These are phyloP conservation scores for Ectemnius continuus DNA, from an alignment of 2,888 invertebrate genomes.

Conservation along the genomic window DNA sequence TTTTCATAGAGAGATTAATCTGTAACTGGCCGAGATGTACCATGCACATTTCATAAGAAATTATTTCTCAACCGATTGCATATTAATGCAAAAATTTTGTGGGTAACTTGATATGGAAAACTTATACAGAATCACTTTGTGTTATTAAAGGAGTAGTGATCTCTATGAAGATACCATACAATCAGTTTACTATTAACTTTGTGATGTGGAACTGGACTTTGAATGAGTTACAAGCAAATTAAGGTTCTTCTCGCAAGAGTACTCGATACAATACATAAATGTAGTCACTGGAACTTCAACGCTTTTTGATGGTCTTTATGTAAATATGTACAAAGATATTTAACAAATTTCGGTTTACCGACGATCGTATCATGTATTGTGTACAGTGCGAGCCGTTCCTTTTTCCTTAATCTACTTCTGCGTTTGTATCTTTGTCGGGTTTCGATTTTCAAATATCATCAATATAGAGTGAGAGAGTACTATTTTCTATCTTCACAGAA, in stretches of 20 bases:
- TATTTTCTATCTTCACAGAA: conserved; percentile 79
- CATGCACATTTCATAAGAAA: background rate
- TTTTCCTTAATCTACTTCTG: conserved; percentile 70
- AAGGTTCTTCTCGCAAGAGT: conserved; percentile 41
- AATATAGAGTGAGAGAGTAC: conserved; percentile 78
- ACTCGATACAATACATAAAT: conserved; percentile 47
- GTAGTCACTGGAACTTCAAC: conserved; percentile 66
- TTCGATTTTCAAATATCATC: conserved; percentile 72
- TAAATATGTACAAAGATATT: conserved; percentile 73
- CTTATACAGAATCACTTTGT: too few relatives aligned
- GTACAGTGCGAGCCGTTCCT: conserved; percentile 66
- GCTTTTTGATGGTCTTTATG: conserved; percentile 63
- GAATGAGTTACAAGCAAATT: conserved; percentile 47
- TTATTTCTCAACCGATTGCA: background rate
- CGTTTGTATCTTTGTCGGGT: conserved; percentile 70
- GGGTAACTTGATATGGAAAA: too few relatives aligned
- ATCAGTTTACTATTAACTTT: conserved; percentile 32
- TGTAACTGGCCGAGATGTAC: background rate
- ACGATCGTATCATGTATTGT: conserved; percentile 65
- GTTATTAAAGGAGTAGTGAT: background rate
- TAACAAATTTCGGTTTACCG: conserved; percentile 68
- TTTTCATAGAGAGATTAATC: conserved; percentile 50
- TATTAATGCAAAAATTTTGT: too few relatives aligned
- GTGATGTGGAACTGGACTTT: conserved; percentile 35
- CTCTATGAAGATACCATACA: conserved; percentile 56